phyloP scores from a whole-genome alignment of 2,113 vertebrate species.

The Prunella fulvescens region DNA sequence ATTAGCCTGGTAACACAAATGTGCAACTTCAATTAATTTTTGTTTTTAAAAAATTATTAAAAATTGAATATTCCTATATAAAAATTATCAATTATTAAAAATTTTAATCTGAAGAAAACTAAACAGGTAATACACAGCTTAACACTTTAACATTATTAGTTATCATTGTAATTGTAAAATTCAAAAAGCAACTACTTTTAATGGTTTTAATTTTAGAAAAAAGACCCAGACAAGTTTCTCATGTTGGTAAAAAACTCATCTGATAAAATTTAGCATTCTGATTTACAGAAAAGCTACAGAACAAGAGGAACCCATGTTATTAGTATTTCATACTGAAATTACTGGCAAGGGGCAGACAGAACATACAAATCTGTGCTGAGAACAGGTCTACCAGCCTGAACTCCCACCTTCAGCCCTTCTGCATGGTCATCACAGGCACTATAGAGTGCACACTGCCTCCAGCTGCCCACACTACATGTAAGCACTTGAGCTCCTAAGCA shows the following conservation, averaged over 20 bases:
- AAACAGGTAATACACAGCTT: background rate
- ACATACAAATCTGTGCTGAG: background rate
- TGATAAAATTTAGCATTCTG: background rate
- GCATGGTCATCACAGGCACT: background rate
- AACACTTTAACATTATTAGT: background rate
- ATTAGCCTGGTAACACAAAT: constrained; percentile 80
- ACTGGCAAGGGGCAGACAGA: background rate
- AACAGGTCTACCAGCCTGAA: background rate
- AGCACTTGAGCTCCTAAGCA: background rate
- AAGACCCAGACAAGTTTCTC: background rate
- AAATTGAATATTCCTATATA: background rate
- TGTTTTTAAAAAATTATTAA: background rate
- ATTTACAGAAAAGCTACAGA: background rate
- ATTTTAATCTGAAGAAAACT: background rate
- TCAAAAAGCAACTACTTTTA: background rate
- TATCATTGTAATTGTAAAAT: background rate
- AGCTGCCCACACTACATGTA: background rate
- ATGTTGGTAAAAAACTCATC: background rate
- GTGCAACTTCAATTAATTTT: background rate
- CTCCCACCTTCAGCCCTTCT: background rate
- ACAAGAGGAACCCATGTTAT: background rate
- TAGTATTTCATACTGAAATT: background rate
- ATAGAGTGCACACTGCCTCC: background rate
- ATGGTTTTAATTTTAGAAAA: background rate
- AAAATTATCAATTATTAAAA: background rate